These are phyloP conservation scores for Eupithecia insigniata DNA, from an alignment of 2,888 invertebrate genomes.

Conservation along the genomic window DNA sequence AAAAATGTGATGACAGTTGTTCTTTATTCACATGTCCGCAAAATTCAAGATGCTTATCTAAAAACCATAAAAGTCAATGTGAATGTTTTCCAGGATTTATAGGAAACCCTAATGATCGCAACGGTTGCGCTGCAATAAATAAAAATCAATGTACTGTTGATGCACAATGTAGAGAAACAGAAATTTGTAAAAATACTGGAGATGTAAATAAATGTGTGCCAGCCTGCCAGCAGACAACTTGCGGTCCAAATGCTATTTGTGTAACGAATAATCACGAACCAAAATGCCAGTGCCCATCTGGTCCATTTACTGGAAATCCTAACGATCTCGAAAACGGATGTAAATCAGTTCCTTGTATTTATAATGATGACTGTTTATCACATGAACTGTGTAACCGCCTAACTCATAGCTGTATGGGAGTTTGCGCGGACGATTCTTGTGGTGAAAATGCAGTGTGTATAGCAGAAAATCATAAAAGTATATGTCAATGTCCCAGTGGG, in stretches of 20 bases:
- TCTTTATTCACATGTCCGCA: conserved; percentile 92
- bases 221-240: conserved; percentile 90
- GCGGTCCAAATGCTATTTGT: conserved; percentile 94
- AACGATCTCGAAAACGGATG: conserved; percentile 90
- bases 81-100: conserved; percentile 92
- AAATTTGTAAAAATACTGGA: conserved; percentile 88
- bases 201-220: conserved; percentile 88
- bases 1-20: conserved; percentile 92
- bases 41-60: conserved; percentile 91
- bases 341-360: conserved; percentile 92
- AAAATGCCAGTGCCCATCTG: conserved; percentile 95
- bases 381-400: conserved; percentile 92
- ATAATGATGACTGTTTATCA: conserved; percentile 92
- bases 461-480: conserved; percentile 91
- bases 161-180: conserved; percentile 92
- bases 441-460: conserved; percentile 95
- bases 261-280: conserved; percentile 95
- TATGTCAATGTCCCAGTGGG: conserved; percentile 94
- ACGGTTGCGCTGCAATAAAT: conserved; percentile 90
- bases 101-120: conserved; percentile 95
- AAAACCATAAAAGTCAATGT: conserved; percentile 90
- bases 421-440: conserved; percentile 92
- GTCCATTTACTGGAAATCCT: conserved; percentile 93
- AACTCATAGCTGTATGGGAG: conserved; percentile 91
- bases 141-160: conserved; percentile 91